Evolutionary conservation across 2,113 vertebrate species (phyloP), one percentile per base, ranked within the genome.

Genomic region (Penelope pileata): DNA sequence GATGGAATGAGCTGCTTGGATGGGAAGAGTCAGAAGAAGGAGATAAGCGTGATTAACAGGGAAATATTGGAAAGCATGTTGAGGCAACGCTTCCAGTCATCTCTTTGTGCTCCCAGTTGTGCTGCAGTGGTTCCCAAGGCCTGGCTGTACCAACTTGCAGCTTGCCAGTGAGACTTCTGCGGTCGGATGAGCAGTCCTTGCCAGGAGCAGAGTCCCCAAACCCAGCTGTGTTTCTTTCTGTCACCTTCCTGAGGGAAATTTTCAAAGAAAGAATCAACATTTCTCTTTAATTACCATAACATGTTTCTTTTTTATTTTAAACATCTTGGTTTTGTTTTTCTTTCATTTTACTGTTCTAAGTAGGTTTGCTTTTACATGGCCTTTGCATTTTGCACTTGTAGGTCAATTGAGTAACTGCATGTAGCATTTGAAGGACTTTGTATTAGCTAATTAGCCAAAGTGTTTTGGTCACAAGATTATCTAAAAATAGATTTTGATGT

Each of bases 391-490:
- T 23, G 3, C 38, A 6, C 24, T 81, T 77, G 12, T 60, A 62
- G 54, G 67, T 63, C 66, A 34, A n/a, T 62, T 66, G 59, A 73
- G 10, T 62, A 47, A 58, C 34, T 40, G 36, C 29, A 16, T 74
- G 27, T 63, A 81, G 74, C 24, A 2, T 30, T 80, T 86, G 16
- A 32, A 87, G 62, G 54, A 67, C 64, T 82, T 82, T 16, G 12
- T 74, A 53, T 38, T 68, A 70, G 42, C 74, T 90, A 54, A 78
- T 84, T 91, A 89, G 23, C 42, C 24, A 2, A 74, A 84, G 58
- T 50, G 74, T 67, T 91, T 70, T 77, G 63, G 30, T 89, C 36
- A 48, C 29, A 59, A 38, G 7, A 68, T 86, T 94, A 36, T 60
- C 64, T 88, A 80, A 88, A 94, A 73, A 64, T 26, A 86, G 58